Base-by-base conservation (phyloP, 1,140 invertebrate genomes). In the Oedothorax gibbosus region DNA sequence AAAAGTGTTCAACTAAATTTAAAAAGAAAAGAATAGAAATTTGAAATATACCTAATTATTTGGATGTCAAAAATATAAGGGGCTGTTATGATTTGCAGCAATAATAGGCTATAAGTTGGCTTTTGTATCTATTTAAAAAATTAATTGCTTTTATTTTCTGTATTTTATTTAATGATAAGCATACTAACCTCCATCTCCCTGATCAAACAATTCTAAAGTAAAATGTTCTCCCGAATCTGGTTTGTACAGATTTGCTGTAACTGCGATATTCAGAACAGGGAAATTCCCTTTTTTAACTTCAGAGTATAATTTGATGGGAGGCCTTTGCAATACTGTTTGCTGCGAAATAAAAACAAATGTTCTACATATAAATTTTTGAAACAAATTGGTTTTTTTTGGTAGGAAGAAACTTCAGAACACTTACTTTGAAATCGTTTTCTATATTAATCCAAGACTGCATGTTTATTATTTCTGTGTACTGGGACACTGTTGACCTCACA, bases 101-200 rank as follows among this genome's bases (percentile, higher is more conserved):
- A 1, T n/a, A n/a, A n/a, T 35, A 35, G 35, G 35, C 5, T 35
- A 35, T 35, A 35, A 35, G 35, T 35, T 35, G 35, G 35, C 35
- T 35, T 35, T 35, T 35, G 35, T 35, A 35, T 35, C 1, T 35
- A 35, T 35, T 35, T 2, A 1, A 21, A 68, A 12, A 68, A 68
- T 21, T 68, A 7, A 20, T 68, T 7, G 12, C 35, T 68, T 18
- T 21, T 68, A 68, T 18, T 68, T 68, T 68, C 7, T 18, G 35
- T 2, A 35, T 35, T n/a, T 35, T 35, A 35, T 35, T 35, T 35
- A 35, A 35, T 35, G 1, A 35, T 35, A 35, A 62, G 57, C 18
- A 68, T 51, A 49, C 49, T 53, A 65, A 76, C 73, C 81, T 56
- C 81, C 81, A 57, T 75, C 81, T 56, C 81, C 81, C n/a, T 10